These are phyloP conservation scores for Nothocercus julius DNA, from an alignment of 2,113 vertebrate species.

Conservation along the genomic window DNA sequence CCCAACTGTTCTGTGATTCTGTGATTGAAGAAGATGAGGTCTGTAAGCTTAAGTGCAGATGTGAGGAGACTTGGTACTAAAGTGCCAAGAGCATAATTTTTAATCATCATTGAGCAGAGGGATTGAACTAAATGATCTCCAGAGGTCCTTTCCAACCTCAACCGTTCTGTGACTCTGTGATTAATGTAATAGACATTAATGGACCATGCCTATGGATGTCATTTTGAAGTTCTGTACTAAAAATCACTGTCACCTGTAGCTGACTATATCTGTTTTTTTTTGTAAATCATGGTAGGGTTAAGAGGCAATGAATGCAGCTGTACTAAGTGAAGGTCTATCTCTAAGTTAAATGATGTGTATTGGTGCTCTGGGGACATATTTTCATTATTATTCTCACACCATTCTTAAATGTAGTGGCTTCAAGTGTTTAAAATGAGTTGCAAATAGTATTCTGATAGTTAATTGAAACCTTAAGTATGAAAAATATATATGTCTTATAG, in stretches of 20 bases:
- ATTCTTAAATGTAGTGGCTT: background rate
- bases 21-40: background rate
- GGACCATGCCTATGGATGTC: background rate
- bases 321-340: background rate
- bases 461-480: background rate
- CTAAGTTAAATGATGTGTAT: background rate
- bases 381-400: background rate
- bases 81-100: background rate
- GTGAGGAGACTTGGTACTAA: background rate
- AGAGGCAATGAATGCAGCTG: background rate
- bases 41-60: rapidly evolving
- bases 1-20: too few relatives aligned
- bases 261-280: background rate
- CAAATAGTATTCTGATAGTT: background rate
- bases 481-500: background rate
- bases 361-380: rapidly evolving
- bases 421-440: background rate
- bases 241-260: background rate
- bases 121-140: too few relatives aligned
- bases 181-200: background rate
- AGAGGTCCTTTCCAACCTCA: too few relatives aligned
- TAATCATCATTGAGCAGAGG: too few relatives aligned
- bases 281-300: background rate
- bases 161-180: too few relatives aligned
- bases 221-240: background rate